Conservation (phyloP, 2,888 invertebrate genomes). For the Brenthis hecate region DNA sequence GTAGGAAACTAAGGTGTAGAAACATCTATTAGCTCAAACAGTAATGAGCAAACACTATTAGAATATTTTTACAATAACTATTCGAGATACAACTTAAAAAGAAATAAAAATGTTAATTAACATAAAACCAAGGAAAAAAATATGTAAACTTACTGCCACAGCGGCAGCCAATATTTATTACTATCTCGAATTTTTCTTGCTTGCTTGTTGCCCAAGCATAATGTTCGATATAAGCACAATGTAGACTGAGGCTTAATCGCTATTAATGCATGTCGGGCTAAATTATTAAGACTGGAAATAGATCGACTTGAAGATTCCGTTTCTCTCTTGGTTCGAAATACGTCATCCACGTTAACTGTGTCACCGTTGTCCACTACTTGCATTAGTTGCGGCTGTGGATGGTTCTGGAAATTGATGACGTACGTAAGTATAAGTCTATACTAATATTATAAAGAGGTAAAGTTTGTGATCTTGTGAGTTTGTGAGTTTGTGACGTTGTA, state of each 20-base stretch:
- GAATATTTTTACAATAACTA: no score
- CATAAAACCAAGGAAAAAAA: neutral
- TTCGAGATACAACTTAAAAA: no score
- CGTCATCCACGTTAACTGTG: conserved; percentile 69
- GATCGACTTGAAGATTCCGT: conserved; percentile 53
- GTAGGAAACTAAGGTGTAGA: no score
- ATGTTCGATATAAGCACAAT: conserved; percentile 83
- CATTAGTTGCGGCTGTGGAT: conserved; percentile 69
- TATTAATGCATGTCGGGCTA: conserved; percentile 78
- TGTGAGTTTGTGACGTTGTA: no score
- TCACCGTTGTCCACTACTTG: conserved; percentile 72
- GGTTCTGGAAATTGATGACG: conserved; percentile 50
- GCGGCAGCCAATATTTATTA: conserved; percentile 86
- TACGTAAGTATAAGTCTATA: no score
- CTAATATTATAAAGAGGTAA: no score
- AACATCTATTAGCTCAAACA: no score
- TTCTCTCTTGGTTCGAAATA: conserved; percentile 68
- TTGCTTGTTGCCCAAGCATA: conserved; percentile 86
- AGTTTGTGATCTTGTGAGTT: no score
- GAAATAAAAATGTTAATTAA: no score
- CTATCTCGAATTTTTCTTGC: conserved; percentile 80
- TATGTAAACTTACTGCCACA: conserved; percentile 85
- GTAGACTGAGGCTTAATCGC: conserved; percentile 77
- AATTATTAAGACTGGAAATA: conserved; percentile 76
- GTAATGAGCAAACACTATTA: no score